Conservation (phyloP, 2,888 invertebrate species). For the Brenthis daphne region DNA sequence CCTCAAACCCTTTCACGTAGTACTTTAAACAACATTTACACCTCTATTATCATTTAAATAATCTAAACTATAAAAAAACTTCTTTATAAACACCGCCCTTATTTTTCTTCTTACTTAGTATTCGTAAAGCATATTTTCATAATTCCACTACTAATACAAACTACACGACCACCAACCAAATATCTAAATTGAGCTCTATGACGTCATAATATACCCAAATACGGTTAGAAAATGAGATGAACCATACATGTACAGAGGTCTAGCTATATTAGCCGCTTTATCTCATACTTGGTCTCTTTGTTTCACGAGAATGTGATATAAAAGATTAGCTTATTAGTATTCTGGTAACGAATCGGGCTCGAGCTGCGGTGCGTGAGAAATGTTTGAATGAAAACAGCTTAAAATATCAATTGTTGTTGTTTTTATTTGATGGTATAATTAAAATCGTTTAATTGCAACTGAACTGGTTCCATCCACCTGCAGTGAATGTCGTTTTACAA, state of each 20-base stretch:
- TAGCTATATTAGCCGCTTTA: constrained; percentile 56
- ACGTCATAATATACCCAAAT: constrained; percentile 45
- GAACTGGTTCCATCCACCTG: too few species aligned
- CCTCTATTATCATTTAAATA: too few species aligned
- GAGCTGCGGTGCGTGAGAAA: constrained; percentile 57
- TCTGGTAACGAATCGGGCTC: constrained; percentile 61
- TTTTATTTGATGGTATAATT: constrained; percentile 7
- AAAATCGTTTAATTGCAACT: constrained; percentile 1
- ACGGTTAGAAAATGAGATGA: neutral
- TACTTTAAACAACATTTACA: too few species aligned
- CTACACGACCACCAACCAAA: too few species aligned
- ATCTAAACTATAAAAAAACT: too few species aligned
- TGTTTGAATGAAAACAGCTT: constrained; percentile 44
- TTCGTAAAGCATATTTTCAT: constrained; percentile 77
- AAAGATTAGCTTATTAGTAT: constrained; percentile 82
- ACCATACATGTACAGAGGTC: constrained; percentile 47
- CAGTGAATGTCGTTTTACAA: too few species aligned
- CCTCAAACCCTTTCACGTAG: too few species aligned
- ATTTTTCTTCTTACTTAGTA: constrained; percentile 61
- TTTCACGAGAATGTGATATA: constrained; percentile 79
- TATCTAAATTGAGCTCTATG: too few species aligned
- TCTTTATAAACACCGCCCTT: constrained; percentile 48
- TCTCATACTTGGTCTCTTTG: constrained; percentile 75
- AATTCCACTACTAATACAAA: constrained; percentile 65
- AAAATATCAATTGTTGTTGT: constrained; percentile 34